These are phyloP conservation scores for Proisotoma minuta DNA, from an alignment of 2,888 invertebrate genomes.

Conservation along the genomic window DNA sequence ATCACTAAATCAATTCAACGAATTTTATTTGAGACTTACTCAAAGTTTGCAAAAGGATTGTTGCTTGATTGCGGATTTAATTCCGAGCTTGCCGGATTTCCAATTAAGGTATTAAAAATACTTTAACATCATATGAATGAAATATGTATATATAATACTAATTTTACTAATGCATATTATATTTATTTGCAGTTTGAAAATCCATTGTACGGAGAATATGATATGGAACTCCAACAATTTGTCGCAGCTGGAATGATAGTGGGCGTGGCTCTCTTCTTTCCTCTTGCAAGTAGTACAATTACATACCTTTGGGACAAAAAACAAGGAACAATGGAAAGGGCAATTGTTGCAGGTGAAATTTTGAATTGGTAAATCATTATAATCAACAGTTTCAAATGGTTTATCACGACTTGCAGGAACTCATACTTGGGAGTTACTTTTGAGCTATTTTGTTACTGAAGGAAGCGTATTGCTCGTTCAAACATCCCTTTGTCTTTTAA, in stretches of 20 bases:
- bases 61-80: neutral
- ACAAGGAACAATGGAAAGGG: constrained; percentile 33
- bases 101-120: neutral
- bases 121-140: neutral
- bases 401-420: too few relatives aligned
- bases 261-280: constrained; percentile 84
- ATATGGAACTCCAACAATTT: constrained; percentile 4
- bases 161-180: too few relatives aligned
- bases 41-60: neutral
- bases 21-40: constrained; percentile 1
- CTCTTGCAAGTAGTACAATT: constrained; percentile 56
- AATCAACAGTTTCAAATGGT: too few relatives aligned
- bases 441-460: constrained; percentile 88
- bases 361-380: too few relatives aligned
- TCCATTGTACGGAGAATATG: neutral
- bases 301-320: constrained; percentile 41
- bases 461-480: constrained; percentile 92
- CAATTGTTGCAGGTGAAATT: constrained; percentile 55
- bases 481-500: constrained; percentile 61
- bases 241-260: constrained; percentile 9
- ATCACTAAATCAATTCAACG: constrained; percentile 2
- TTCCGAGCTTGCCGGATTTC: constrained; percentile 3
- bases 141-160: neutral
- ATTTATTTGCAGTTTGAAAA: constrained; percentile 8
- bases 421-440: constrained; percentile 80